These are phyloP conservation scores for Drosophila suzukii DNA, from an alignment of 1,140 invertebrate genomes.

Conservation along the genomic window DNA sequence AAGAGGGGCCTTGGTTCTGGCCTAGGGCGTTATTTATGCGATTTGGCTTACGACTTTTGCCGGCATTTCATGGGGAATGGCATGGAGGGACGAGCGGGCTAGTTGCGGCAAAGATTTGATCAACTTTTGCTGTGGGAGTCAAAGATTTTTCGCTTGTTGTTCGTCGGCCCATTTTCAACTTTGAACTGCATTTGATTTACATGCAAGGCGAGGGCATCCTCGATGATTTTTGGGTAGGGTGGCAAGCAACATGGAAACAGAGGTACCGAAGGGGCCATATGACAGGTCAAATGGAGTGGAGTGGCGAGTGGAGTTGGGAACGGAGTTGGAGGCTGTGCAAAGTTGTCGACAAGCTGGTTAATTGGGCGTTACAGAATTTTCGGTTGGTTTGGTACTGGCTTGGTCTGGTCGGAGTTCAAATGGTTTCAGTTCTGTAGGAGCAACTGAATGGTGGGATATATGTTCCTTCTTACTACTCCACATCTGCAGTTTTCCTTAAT, in stretches of 20 bases:
- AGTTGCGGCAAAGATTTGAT: slow-evolving; percentile 60
- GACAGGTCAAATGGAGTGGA: slow-evolving; percentile 2
- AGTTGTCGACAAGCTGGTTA: slow-evolving; percentile 71
- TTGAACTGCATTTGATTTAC: slow-evolving; percentile 76
- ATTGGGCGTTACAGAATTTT: slow-evolving; percentile 64
- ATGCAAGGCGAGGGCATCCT: slow-evolving; percentile 44
- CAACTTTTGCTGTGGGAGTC: slow-evolving; percentile 62
- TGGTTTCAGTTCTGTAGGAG: slow-evolving; percentile 12
- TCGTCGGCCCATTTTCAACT: slow-evolving; percentile 66
- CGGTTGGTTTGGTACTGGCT: slow-evolving; percentile 30
- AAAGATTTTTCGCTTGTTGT: slow-evolving; percentile 63
- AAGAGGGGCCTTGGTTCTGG: slow-evolving; percentile 19
- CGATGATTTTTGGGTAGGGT: slow-evolving; percentile 6
- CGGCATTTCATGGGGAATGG: neutral
- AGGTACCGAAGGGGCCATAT: slow-evolving; percentile 3
- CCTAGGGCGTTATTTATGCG: slow-evolving; percentile 67
- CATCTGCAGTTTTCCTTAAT: slow-evolving; percentile 1
- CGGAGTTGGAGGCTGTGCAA: slow-evolving; percentile 19
- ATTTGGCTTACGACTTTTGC: slow-evolving; percentile 68
- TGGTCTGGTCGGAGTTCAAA: slow-evolving; percentile 11
- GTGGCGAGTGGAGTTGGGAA: neutral
- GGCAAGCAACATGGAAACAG: neutral
- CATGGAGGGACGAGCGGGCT: neutral
- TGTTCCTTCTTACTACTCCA: neutral
- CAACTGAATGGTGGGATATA: neutral